Evolutionary conservation across 2,797 vertebrate genomes (phyloP).

Genomic region (Lagodon rhomboides): DNA sequence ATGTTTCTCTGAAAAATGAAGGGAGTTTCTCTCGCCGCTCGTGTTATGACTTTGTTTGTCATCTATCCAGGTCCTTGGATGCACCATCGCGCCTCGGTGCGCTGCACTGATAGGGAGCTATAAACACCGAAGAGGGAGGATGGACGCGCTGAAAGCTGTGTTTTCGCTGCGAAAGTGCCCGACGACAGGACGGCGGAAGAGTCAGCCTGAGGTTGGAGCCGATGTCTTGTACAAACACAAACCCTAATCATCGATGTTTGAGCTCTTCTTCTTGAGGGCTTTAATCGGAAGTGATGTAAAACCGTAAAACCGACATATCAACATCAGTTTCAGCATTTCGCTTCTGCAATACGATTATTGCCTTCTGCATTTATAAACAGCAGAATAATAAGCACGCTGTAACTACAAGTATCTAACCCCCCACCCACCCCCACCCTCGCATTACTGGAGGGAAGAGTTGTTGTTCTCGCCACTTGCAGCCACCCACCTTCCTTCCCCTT

Average conservation of each 20-base stretch:
- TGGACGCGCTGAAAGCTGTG: conserved; percentile 11
- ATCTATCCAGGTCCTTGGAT: conserved; percentile 35
- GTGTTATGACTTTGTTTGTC: conserved; percentile 72
- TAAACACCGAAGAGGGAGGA: conserved; percentile 38
- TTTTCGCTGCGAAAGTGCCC: conserved; percentile 4
- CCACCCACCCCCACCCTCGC: neutral
- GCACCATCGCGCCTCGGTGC: conserved; percentile 40
- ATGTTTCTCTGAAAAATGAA: conserved; percentile 49
- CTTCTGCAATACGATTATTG: conserved; percentile 1
- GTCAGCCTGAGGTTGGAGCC: neutral
- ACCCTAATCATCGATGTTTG: neutral
- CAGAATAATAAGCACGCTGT: conserved; percentile 1
- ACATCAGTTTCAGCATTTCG: neutral
- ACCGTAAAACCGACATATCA: neutral
- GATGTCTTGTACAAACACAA: conserved; percentile 10
- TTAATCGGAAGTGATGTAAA: conserved; percentile 2
- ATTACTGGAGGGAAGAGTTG: conserved; percentile 19
- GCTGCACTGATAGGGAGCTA: conserved; percentile 21
- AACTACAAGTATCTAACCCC: conserved; percentile 24
- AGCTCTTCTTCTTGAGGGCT: neutral
- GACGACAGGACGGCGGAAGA: neutral
- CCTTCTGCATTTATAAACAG: conserved; percentile 4
- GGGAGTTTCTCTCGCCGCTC: conserved; percentile 19
- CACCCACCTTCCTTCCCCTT: conserved; percentile 59
- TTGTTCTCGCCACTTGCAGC: conserved; percentile 38